phyloP scores from a whole-genome alignment of 2,888 invertebrate genomes.

The Drosophila fulvimacula region DNA sequence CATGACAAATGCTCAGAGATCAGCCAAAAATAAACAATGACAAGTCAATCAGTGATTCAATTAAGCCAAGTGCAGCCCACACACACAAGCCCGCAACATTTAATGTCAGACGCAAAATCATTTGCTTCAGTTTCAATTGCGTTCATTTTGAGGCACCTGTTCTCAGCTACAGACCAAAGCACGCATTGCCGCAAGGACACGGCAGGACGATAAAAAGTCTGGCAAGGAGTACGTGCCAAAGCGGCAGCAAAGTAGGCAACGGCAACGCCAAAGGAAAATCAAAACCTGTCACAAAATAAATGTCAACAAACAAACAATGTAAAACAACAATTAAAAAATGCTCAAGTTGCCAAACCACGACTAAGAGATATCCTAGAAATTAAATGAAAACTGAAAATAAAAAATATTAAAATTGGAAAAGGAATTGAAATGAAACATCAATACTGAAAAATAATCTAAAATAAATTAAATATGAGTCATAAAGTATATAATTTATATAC shows the following conservation, averaged over 20 bases:
- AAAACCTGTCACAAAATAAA: constrained; percentile 54
- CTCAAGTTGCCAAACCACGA: neutral
- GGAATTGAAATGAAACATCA: no score
- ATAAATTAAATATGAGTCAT: neutral
- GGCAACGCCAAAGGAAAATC: constrained; percentile 35
- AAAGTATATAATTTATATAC: no score
- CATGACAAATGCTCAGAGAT: constrained; percentile 40
- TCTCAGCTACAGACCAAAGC: constrained; percentile 29
- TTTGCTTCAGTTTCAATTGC: constrained; percentile 38
- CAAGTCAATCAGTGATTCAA: constrained; percentile 74
- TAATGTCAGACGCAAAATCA: constrained; percentile 16
- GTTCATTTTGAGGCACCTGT: constrained; percentile 25
- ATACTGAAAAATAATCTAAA: neutral
- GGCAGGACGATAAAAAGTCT: constrained; percentile 19
- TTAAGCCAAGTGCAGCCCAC: constrained; percentile 68
- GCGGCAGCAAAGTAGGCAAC: constrained; percentile 56
- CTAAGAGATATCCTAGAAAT: constrained; percentile 1
- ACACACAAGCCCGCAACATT: neutral
- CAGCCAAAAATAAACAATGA: constrained; percentile 41
- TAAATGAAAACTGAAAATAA: neutral
- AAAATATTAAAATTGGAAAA: neutral
- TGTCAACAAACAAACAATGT: constrained; percentile 16
- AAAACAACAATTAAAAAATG: constrained; percentile 6
- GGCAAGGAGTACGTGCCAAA: constrained; percentile 50
- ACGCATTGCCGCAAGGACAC: constrained; percentile 23